phyloP scores from a whole-genome alignment of 2,113 vertebrate genomes.

The Psittacara wagleri region DNA sequence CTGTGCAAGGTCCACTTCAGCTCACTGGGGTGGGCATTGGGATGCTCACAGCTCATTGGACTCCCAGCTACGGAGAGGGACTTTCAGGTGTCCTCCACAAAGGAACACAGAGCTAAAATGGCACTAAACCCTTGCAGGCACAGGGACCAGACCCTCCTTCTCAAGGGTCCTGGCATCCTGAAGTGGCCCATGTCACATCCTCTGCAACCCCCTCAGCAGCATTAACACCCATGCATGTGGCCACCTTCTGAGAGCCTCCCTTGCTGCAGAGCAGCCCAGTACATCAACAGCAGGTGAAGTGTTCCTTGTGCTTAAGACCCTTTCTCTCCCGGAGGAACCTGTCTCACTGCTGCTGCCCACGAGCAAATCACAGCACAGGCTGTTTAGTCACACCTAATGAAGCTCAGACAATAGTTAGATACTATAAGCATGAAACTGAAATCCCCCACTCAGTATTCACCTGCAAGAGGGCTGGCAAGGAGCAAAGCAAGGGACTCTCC shows the following conservation, averaged over 20 bases:
- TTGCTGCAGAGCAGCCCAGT: background rate
- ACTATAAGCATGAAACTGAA: background rate
- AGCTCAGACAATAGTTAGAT: background rate
- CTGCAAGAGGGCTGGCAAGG: background rate
- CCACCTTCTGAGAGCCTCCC: background rate
- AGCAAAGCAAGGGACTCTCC: background rate
- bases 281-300: background rate
- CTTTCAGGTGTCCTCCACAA: background rate
- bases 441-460: background rate
- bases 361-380: background rate
- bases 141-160: background rate
- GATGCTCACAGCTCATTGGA: background rate
- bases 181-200: background rate
- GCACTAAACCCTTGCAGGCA: background rate
- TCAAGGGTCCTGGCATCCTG: background rate
- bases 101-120: background rate
- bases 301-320: rapidly evolving
- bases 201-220: background rate
- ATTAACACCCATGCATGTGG: rapidly evolving
- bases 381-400: background rate
- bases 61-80: background rate
- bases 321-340: background rate
- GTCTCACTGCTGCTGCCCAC: background rate
- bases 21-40: background rate
- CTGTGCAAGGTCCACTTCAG: background rate